Conservation (phyloP, 2,888 invertebrate genomes). For the Leptopilina syphax region DNA sequence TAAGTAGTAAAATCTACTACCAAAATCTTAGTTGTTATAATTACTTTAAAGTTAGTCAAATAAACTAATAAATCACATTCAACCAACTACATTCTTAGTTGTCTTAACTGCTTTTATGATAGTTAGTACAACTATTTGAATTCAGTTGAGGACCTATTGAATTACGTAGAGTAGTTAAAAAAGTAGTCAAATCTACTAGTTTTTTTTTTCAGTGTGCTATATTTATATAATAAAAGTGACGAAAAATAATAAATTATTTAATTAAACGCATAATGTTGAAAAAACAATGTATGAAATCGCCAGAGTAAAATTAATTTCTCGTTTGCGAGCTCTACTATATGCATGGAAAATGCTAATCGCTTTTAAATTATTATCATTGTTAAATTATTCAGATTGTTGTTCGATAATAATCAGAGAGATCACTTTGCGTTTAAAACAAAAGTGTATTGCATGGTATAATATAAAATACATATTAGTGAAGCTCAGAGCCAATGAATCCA, state of each 20-base stretch:
- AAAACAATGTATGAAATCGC: not conserved
- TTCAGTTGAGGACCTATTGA: too few relatives aligned
- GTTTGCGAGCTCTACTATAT: not conserved
- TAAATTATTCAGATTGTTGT: conserved; percentile 13
- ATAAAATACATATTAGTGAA: conserved; percentile 3
- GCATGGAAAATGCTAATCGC: not conserved
- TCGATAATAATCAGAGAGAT: not conserved
- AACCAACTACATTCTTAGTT: too few relatives aligned
- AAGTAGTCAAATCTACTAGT: too few relatives aligned
- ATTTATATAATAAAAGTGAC: not conserved
- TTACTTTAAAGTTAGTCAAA: too few relatives aligned
- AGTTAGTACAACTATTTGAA: too few relatives aligned
- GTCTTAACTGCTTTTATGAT: too few relatives aligned
- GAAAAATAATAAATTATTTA: not conserved
- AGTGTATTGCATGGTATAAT: conserved; percentile 14
- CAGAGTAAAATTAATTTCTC: not conserved
- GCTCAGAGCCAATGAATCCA: conserved; percentile 43
- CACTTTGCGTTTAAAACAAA: not conserved
- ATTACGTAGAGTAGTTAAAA: too few relatives aligned
- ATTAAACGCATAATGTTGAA: not conserved
- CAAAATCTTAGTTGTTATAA: too few relatives aligned
- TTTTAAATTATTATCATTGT: not conserved
- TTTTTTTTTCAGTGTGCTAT: too few relatives aligned
- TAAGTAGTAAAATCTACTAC: too few relatives aligned
- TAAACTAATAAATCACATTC: too few relatives aligned